Evolutionary conservation across 2,888 invertebrate species (phyloP).

Genomic region (Nephrotoma flavescens): DNA sequence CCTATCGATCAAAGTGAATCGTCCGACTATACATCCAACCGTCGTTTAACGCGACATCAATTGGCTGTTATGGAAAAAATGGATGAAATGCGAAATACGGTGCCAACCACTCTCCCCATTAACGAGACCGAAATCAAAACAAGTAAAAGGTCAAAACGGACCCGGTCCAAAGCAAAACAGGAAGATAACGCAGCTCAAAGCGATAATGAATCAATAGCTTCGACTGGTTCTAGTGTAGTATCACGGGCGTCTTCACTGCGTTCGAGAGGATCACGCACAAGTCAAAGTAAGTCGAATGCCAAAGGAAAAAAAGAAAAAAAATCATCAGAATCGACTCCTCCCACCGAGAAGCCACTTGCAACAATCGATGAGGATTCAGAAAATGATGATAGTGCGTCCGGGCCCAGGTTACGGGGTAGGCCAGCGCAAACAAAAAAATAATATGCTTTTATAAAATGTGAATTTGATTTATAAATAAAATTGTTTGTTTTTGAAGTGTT

Average conservation of each 20-base stretch:
- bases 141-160: neutral
- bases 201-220: neutral
- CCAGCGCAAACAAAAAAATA: neutral
- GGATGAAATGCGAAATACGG: neutral
- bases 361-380: conserved; percentile 1
- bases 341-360: neutral
- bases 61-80: neutral
- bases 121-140: neutral
- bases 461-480: neutral
- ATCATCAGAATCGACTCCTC: neutral
- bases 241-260: neutral
- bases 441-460: neutral
- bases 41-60: conserved; percentile 1
- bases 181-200: neutral
- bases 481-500: neutral
- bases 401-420: neutral
- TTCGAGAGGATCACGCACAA: neutral
- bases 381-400: neutral
- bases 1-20: neutral
- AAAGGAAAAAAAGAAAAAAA: neutral
- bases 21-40: neutral
- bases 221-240: neutral
- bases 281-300: neutral
- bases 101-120: neutral
- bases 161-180: neutral